These are phyloP conservation scores for Homalodisca vitripennis DNA, from an alignment of 1,140 invertebrate species.

Conservation along the genomic window DNA sequence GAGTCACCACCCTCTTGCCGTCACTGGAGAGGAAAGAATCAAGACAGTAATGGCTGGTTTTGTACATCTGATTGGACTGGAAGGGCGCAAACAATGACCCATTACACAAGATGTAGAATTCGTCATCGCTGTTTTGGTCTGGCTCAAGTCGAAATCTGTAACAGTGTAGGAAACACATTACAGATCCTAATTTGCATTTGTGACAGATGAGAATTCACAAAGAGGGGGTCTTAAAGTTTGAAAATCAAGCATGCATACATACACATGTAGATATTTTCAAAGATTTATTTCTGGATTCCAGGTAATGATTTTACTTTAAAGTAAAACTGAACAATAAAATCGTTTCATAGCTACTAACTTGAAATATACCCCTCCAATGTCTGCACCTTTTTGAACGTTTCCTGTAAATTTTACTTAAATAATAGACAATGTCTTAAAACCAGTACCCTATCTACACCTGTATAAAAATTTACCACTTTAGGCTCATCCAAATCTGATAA, in stretches of 20 bases:
- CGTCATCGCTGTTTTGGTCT: conserved; percentile 50
- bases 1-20: conserved; percentile 33
- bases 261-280: not conserved
- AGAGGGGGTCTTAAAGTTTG: not conserved
- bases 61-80: conserved; percentile 44
- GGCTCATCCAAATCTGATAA: no score
- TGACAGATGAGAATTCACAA: not conserved
- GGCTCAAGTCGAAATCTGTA: conserved; percentile 56
- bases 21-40: conserved; percentile 41
- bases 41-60: conserved; percentile 57
- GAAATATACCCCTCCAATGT: no score
- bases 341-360: not conserved
- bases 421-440: no score
- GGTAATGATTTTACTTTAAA: not conserved
- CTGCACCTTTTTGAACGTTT: no score
- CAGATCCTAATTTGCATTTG: conserved; percentile 1
- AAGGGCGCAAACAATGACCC: conserved; percentile 56
- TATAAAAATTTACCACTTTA: no score
- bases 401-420: no score
- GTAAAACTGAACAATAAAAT: not conserved
- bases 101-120: conserved; percentile 57
- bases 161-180: not conserved
- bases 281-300: not conserved
- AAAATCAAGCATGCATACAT: not conserved
- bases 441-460: no score